Conservation (phyloP, 1,140 invertebrate species). For the Bursaphelenchus mucronatus region DNA sequence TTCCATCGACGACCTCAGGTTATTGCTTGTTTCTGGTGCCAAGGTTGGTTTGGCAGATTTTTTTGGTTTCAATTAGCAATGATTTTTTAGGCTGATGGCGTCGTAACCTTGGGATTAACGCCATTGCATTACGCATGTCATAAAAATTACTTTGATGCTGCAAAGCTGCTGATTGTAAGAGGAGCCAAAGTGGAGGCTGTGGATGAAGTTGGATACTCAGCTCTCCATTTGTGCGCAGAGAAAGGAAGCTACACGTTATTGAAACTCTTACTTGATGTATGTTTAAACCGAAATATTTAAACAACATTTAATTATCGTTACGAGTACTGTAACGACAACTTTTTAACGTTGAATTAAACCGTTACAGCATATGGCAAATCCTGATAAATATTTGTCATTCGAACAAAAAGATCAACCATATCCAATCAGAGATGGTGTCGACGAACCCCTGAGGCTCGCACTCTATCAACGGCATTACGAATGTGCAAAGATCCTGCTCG, state of each 20-base stretch:
- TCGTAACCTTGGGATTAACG: slow-evolving; percentile 67
- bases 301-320: neutral
- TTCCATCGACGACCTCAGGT: slow-evolving; percentile 77
- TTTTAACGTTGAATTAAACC: neutral
- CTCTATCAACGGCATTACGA: slow-evolving; percentile 80
- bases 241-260: slow-evolving; percentile 69
- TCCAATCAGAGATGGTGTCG: slow-evolving; percentile 43
- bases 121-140: slow-evolving; percentile 86
- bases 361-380: slow-evolving; percentile 19
- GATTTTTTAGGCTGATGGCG: slow-evolving; percentile 61
- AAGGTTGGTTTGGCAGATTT: slow-evolving; percentile 65
- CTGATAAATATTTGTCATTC: slow-evolving; percentile 3
- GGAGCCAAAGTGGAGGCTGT: slow-evolving; percentile 70
- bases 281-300: neutral
- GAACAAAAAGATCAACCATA: slow-evolving; percentile 12
- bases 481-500: slow-evolving; percentile 67
- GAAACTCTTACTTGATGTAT: slow-evolving; percentile 69
- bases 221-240: slow-evolving; percentile 78
- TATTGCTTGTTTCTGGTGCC: slow-evolving; percentile 76
- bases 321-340: neutral
- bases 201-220: slow-evolving; percentile 83
- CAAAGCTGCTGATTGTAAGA: slow-evolving; percentile 63
- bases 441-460: slow-evolving; percentile 65
- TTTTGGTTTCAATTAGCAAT: neutral
- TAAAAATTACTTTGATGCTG: slow-evolving; percentile 75